These are phyloP conservation scores for Orycteropus afer DNA, from an alignment of 2,113 vertebrate species.

Conservation along the genomic window DNA sequence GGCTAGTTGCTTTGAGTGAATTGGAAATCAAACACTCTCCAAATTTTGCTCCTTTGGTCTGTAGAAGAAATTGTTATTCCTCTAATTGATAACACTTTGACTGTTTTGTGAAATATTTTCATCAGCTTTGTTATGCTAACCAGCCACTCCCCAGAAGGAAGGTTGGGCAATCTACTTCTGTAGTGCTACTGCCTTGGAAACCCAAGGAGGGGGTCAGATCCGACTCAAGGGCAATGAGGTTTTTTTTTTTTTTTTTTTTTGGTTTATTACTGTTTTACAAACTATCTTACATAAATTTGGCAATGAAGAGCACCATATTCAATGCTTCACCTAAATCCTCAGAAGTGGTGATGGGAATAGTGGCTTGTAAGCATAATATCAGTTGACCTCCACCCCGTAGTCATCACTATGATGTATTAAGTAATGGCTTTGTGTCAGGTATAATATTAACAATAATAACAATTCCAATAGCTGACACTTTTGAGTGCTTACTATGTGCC, in stretches of 20 bases:
- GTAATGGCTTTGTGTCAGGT: background rate
- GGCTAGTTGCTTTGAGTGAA: background rate
- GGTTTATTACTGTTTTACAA: background rate
- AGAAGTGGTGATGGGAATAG: background rate
- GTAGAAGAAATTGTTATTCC: background rate
- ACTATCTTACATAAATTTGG: background rate
- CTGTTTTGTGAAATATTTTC: background rate
- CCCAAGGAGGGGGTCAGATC: no score
- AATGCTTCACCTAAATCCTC: background rate
- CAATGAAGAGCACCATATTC: background rate
- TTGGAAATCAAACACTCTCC: background rate
- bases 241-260: background rate
- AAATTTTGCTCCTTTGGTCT: background rate
- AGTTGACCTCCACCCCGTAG: background rate
- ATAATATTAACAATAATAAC: background rate
- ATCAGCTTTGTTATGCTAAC: background rate
- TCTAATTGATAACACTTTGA: background rate
- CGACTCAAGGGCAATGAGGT: no score
- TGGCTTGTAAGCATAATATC: background rate
- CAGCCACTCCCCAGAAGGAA: no score
- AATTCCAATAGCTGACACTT: background rate
- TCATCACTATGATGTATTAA: background rate
- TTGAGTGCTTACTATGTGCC: background rate
- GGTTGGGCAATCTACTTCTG: no score
- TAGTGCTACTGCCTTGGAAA: no score